A percentile compares a stretch with the other conserved stretches of the same genome.
Conservation (phyloP, 2,888 invertebrate genomes). For the Pherbina coryleti region DNA sequence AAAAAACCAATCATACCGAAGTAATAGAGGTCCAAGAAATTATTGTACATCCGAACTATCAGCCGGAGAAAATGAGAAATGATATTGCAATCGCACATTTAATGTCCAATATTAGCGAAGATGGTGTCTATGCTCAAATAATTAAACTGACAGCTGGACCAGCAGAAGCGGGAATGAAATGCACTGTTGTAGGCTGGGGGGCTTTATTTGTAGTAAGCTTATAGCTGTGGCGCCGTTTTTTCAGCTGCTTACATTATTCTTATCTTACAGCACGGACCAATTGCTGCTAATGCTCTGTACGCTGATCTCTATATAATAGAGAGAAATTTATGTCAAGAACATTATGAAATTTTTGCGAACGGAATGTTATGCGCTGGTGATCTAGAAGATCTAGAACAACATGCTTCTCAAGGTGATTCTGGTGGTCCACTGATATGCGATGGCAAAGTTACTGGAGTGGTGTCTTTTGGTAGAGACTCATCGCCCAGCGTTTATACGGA, state of each 20-base stretch:
- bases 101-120: conserved; percentile 25
- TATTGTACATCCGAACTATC: conserved; percentile 38
- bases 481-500: conserved; percentile 19
- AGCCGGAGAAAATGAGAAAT: conserved; percentile 18
- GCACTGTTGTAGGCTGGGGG: conserved; percentile 51
- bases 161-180: not conserved
- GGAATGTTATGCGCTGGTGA: conserved; percentile 18
- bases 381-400: not conserved
- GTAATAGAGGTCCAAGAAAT: conserved; percentile 39
- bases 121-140: not conserved
- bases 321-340: conserved; percentile 33
- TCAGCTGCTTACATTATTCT: not conserved
- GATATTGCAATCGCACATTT: conserved; percentile 50
- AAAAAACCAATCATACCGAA: not conserved
- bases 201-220: conserved; percentile 46
- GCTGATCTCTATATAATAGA: conserved; percentile 18
- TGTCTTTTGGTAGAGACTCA: conserved; percentile 33
- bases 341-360: not conserved
- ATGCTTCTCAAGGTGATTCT: conserved; percentile 47
- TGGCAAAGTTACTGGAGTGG: conserved; percentile 43
- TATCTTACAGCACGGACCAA: conserved; percentile 48
- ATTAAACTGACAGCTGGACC: not conserved
- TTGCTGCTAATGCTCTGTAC: conserved; percentile 32
- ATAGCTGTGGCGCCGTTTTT: not conserved
- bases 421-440: conserved; percentile 51